phyloP scores from a whole-genome alignment of 2,888 invertebrate genomes.

The Andricus curvator region DNA sequence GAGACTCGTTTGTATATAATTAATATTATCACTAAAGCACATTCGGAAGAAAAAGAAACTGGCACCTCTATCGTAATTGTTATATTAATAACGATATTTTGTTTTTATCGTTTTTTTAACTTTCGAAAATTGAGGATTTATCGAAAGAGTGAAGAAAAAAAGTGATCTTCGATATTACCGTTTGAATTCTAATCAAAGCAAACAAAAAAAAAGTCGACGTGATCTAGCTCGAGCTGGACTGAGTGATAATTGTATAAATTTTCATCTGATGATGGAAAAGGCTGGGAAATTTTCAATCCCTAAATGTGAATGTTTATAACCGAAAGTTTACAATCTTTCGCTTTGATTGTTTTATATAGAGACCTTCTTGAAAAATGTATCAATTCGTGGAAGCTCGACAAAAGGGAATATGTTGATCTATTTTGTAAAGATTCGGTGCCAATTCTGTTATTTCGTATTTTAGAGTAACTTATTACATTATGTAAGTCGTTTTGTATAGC shows the following conservation, averaged over 20 bases:
- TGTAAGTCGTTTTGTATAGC: constrained; percentile 27
- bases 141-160: background rate
- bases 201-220: background rate
- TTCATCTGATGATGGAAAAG: constrained; percentile 8
- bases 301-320: constrained; percentile 11
- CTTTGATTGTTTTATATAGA: constrained; percentile 12
- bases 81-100: constrained; percentile 18
- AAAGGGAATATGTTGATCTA: constrained; percentile 32
- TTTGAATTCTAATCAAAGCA: background rate
- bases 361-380: background rate
- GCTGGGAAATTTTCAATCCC: background rate
- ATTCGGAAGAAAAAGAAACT: background rate
- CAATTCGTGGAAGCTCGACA: background rate
- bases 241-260: constrained; percentile 34
- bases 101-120: background rate
- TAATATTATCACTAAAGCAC: constrained; percentile 18
- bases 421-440: constrained; percentile 23
- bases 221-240: constrained; percentile 11
- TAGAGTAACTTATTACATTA: constrained; percentile 33
- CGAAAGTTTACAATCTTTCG: constrained; percentile 23
- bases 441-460: constrained; percentile 27
- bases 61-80: constrained; percentile 18
- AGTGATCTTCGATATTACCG: background rate
- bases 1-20: constrained; percentile 38
- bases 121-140: background rate